Evolutionary conservation across 2,113 vertebrate species (phyloP), one percentile per base, ranked within the genome.

Genomic region (Typhlomys cinereus): DNA sequence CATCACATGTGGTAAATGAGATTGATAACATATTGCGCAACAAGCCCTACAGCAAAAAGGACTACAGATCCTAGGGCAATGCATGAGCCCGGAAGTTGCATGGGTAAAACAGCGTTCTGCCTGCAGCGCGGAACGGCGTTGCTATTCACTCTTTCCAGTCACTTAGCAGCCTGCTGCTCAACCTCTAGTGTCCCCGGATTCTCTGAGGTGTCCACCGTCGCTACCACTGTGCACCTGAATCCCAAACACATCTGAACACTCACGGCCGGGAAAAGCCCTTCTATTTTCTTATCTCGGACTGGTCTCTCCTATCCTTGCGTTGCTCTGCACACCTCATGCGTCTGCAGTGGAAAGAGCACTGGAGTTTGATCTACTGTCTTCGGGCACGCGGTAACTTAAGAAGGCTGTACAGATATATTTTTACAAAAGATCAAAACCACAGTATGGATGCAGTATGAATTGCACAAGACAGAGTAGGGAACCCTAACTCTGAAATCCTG

Each of bases 1-100:
- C 99, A 4, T 99, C 99, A 74, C 99, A 99, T 0, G 97, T 99
- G 61, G 99, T 99, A 62, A 99, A 98, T 0, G 99, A 99, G 88
- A 99, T 99, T 7, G 99, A 99, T 96, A 99, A 99, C 95, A 99
- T 99, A 83, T 95, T 99, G 94, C 99, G 99, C 81, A 99, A 99
- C 96, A 98, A 99, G 93, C 99, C 99, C 61, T 99, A 98, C 98
- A 98, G 98, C 97, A 99, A 99, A 98, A 99, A 99, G 97, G 99
- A 99, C 98, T 99, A 99, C 95, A 98, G 99, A 89, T 99, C 99
- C 4, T 99, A 99, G 98, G 66, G 92, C 83, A 39, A 41, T 97
- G 98, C 97, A 96, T 98, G 98, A 96, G 59, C 95, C 94, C 96
- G 66, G 62, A 97, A 97, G 95, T 97, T 98, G 98, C 98, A 98